Base-by-base conservation (phyloP, 2,888 invertebrate species). In the Campopleginae sp. region DNA sequence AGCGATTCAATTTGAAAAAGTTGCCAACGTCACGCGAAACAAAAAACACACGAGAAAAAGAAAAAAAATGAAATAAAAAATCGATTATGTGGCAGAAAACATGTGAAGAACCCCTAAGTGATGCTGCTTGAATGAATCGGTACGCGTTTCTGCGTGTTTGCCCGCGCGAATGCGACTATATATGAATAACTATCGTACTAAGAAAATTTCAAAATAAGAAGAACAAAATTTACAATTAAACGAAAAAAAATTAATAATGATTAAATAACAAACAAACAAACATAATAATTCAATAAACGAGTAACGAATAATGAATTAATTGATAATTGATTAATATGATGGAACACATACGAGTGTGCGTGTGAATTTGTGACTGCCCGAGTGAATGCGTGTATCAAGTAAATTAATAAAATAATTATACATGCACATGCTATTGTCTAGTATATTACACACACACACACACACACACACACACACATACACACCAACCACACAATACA, bases 331-430 rank as follows among this genome's bases (percentile, higher is more conserved):
- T 75, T 51, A 83, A 65, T 71, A 71, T 70, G 70, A 75, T 27
- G 72, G 61, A 78, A 79, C 44, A 78, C 65, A 19, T 65, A 78
- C 23, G 44, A 31, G 75, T 65, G 51, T 46, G 77, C 61, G 84
- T 61, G 84, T 72, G 65, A 63, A 48, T 65, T 46, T 76, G 76
- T 58, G 76, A 72, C 44, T 84, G 80, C 51, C 48, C 65, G 80
- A 48, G 74, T 70, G 84, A 74, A 78, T 84, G 77, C 27, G 78
- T 81, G 80, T 80, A 80, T 76, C 81, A 86, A 88, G 86, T 86
- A 79, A 88, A 86, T 87, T 87, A 84, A 86, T 80, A 86, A 86
- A 82, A 87, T 82, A 80, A 87, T 91, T 89, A 84, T 84, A 84
- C 74, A 78, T 84, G 81, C 84, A 84, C 84, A 84, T 84, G 80